A percentile compares a stretch with the other conserved stretches of the same genome.
Conservation (phyloP, 2,797 vertebrate species). For the Crocodylus rhombifer region DNA sequence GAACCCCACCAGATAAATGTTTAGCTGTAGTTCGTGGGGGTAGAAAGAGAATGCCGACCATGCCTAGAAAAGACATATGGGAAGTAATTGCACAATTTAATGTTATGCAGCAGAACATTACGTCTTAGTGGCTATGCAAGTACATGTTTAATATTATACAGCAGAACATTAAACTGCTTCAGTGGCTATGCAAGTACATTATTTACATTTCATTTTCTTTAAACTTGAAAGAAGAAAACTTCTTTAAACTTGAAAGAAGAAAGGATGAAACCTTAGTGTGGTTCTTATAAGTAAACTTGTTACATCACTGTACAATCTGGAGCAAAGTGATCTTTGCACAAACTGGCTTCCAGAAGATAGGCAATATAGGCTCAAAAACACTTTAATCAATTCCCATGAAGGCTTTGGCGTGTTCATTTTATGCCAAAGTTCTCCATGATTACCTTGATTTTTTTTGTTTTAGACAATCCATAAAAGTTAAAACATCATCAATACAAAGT, state of each 20-base stretch:
- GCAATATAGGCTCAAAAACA: background rate
- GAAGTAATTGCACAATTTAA: background rate
- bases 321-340: background rate
- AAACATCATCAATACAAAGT: background rate
- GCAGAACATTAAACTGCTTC: too few relatives aligned
- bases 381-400: background rate
- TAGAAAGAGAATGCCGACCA: background rate
- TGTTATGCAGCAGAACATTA: background rate
- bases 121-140: background rate
- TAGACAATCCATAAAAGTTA: background rate
- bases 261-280: background rate
- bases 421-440: background rate
- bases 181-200: background rate
- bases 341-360: background rate
- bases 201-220: rapidly evolving
- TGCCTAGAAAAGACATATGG: rapidly evolving
- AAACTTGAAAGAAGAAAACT: background rate
- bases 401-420: background rate
- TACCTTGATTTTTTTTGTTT: background rate
- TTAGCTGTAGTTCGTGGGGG: background rate
- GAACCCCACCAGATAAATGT: background rate
- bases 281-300: background rate
- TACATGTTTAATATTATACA: too few relatives aligned
- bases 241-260: background rate
- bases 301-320: background rate